A percentile compares a stretch with the other conserved stretches of the same genome.
These are phyloP conservation scores for Sphyrna mokarran DNA, from an alignment of 2,113 vertebrate genomes.

Conservation along the genomic window DNA sequence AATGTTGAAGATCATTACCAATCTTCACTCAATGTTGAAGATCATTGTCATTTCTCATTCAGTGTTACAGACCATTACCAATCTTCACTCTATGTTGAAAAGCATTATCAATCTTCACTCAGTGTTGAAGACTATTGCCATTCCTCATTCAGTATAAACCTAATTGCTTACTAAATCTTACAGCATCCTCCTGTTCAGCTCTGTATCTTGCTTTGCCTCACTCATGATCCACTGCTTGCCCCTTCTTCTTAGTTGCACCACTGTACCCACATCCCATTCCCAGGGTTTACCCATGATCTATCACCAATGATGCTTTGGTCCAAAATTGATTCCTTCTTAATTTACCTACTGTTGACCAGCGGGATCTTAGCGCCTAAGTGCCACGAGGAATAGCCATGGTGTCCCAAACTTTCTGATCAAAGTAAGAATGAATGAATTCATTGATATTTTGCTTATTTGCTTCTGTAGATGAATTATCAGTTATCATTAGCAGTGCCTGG, in stretches of 20 bases:
- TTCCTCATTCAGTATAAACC: neutral
- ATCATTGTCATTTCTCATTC: no score
- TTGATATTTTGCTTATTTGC: no score
- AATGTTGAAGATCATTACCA: neutral
- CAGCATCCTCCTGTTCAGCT: neutral
- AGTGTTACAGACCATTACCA: no score
- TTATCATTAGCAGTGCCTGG: no score
- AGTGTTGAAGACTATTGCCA: neutral
- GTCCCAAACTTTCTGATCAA: no score
- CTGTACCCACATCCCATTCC: neutral
- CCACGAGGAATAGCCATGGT: no score
- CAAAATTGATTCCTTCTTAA: neutral
- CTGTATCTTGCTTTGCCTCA: neutral
- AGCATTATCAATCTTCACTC: no score
- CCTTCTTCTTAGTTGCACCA: neutral
- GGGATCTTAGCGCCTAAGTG: neutral
- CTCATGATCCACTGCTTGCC: neutral
- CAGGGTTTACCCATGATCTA: neutral
- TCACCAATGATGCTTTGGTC: neutral
- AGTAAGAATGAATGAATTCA: no score
- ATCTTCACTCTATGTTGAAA: no score
- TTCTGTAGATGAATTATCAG: no score
- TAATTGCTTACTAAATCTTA: neutral
- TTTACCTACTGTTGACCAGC: neutral
- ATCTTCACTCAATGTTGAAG: no score